Evolutionary conservation across 2,113 vertebrate species (phyloP).

Genomic region (Chrysochloris asiatica): DNA sequence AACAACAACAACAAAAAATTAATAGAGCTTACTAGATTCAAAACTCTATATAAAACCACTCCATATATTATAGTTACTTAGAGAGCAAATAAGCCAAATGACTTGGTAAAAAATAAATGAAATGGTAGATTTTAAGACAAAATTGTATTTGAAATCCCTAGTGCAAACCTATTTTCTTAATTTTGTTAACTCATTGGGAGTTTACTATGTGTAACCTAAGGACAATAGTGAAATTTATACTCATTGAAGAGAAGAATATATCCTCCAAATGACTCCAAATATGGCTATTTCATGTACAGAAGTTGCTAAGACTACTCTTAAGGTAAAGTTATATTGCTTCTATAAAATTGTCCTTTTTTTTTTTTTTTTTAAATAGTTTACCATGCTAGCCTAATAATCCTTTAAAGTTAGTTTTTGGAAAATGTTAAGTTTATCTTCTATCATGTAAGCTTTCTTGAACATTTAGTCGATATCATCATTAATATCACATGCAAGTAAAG

Average conservation of each 20-base stretch:
- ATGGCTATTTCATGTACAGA: slow-evolving; percentile 15
- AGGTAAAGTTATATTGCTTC: neutral
- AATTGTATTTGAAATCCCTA: neutral
- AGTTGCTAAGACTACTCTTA: slow-evolving; percentile 17
- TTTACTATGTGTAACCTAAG: neutral
- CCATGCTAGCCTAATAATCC: neutral
- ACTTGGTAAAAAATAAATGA: slow-evolving; percentile 19
- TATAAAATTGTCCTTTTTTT: neutral
- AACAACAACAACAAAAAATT: neutral
- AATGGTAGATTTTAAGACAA: too few species aligned
- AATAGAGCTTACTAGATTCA: neutral
- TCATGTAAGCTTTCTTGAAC: neutral
- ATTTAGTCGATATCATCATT: slow-evolving; percentile 26
- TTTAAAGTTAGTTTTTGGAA: slow-evolving; percentile 18
- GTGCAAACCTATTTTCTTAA: slow-evolving; percentile 12
- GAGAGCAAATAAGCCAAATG: neutral
- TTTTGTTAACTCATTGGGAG: slow-evolving; percentile 14
- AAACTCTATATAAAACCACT: slow-evolving; percentile 2
- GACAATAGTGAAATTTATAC: neutral
- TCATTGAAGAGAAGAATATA: neutral
- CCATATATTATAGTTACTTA: neutral
- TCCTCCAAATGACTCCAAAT: neutral
- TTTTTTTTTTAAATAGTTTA: neutral
- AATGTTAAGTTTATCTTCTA: neutral
- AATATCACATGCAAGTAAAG: too few species aligned